Base-by-base conservation (phyloP, 2,888 invertebrate genomes). In the Sesamia inferens region DNA sequence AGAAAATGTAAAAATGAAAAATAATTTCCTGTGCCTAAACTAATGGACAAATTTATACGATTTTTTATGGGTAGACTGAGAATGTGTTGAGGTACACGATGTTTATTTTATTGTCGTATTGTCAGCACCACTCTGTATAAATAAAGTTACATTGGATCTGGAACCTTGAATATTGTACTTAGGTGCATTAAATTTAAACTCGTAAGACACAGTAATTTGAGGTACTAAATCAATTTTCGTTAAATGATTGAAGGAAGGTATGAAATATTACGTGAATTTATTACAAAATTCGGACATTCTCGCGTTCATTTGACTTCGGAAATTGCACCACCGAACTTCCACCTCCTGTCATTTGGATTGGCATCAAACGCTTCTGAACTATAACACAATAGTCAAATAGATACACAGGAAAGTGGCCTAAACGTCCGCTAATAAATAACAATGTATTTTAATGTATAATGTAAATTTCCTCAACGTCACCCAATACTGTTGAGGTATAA, bases 401-500 rank as follows among this genome's bases (percentile, higher is more conserved):
- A 57, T 78, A 58, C 75, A 76, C 48, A 44, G 71, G 71, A 71
- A 77, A 73, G 67, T 76, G 42, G 71, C 64, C 61, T 63, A 68
- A 74, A 79, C 57, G 72, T 81, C 75, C 62, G 62, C 55, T 69
- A 71, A 61, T 71, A 76, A 84, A 44, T 51, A 74, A 63, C 77
- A 81, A 82, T 74, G 81, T 59, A 71, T 84, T 82, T 80, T 81
- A 86, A 3, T 31, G 31, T 31, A 31, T 31, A 31, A 86, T 79
- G 79, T 82, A 82, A 82, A 86, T 86, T 84, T 85, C 86, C 84
- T 76, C 74, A n/a, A 48, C 62, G 82, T 75, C 75, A 86, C 74
- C 71, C 75, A 76, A 85, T 78, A 84, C 68, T 71, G 75, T 74
- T 80, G 67, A 66, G 72, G 75, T 74, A 68, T 59, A 73, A 82